Evolutionary conservation across 2,888 invertebrate species (phyloP).

Genomic region (Sphaeridia pumilis): DNA sequence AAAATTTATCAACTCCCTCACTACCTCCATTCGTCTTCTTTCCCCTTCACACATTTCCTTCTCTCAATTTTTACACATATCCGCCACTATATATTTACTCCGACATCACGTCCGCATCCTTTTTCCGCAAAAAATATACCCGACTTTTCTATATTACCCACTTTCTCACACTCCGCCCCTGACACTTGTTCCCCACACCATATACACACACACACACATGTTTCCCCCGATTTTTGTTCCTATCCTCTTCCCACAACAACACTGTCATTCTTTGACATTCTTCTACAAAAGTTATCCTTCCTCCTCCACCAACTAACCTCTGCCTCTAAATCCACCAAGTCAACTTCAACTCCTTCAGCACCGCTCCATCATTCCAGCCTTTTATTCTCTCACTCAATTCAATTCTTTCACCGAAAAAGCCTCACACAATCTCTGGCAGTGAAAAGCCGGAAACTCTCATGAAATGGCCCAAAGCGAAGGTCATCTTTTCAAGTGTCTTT

Average conservation of each 20-base stretch:
- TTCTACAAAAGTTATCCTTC: no score
- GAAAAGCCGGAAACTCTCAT: no score
- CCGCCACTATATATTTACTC: not conserved
- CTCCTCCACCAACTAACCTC: no score
- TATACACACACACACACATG: conserved; percentile 1
- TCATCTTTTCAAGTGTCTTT: no score
- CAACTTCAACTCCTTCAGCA: not conserved
- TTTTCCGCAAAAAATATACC: not conserved
- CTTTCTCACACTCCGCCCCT: no score
- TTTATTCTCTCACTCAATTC: not conserved
- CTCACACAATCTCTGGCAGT: no score
- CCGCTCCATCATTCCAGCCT: not conserved
- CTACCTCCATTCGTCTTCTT: conserved; percentile 8
- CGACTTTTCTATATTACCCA: no score
- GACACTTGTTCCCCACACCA: no score
- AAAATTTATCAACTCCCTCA: conserved; percentile 19
- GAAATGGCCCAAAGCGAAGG: no score
- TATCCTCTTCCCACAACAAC: conserved; percentile 15
- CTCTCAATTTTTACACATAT: conserved; percentile 2
- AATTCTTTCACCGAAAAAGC: not conserved
- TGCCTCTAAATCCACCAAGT: conserved; percentile 4
- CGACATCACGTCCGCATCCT: not conserved
- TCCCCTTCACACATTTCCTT: conserved; percentile 8
- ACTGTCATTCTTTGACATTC: conserved; percentile 18
- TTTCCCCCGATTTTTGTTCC: conserved; percentile 14